Evolutionary conservation across 2,797 vertebrate genomes (phyloP).

Genomic region (Enteromius fasciolatus): DNA sequence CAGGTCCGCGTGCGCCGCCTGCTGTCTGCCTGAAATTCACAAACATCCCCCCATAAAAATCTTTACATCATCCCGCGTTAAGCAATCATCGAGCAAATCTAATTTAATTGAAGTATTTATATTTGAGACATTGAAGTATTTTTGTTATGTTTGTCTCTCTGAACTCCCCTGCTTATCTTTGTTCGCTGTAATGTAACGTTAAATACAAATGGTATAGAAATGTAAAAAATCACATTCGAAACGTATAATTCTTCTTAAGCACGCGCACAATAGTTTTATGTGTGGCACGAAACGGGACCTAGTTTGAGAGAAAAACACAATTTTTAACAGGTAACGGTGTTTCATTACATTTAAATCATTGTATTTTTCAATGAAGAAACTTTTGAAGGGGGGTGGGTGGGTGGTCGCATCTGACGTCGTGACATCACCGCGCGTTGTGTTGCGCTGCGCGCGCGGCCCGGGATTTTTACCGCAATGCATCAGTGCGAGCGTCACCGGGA

Average conservation of each 20-base stretch:
- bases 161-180: neutral
- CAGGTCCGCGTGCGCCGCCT: neutral
- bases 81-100: neutral
- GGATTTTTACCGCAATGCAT: slow-evolving; percentile 44
- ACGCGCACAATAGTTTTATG: neutral
- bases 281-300: no score
- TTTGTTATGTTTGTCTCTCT: neutral
- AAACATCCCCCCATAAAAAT: no score
- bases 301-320: neutral
- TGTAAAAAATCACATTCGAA: neutral
- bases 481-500: slow-evolving; percentile 27
- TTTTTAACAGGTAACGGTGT: neutral
- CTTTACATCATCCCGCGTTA: neutral
- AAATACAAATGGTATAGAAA: neutral
- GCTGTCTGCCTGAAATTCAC: neutral
- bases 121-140: neutral
- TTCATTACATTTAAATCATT: neutral
- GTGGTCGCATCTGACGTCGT: slow-evolving; percentile 17
- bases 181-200: neutral
- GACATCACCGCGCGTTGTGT: slow-evolving; percentile 26
- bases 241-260: neutral
- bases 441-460: slow-evolving; percentile 25
- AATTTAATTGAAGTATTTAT: neutral
- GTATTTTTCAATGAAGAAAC: no score
- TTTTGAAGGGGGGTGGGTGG: neutral